Evolutionary conservation across 2,113 vertebrate genomes (phyloP), one percentile per base, ranked within the genome.

Genomic region (Stigmatopora nigra): DNA sequence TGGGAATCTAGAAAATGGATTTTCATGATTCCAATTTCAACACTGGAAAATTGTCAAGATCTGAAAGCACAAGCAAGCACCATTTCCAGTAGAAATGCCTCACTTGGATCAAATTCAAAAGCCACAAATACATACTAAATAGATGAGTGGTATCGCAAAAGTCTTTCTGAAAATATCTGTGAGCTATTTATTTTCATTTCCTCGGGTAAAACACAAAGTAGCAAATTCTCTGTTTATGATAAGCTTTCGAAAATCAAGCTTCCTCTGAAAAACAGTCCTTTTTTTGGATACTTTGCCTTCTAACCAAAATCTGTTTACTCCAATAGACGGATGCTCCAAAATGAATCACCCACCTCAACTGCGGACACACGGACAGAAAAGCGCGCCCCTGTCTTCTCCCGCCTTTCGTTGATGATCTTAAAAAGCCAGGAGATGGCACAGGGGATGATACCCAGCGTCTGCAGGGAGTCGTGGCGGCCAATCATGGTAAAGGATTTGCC

Each of bases 381-480:
- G 1, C 97, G 93, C 0, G 97, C 94, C 62, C 96, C 97, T 0
- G 95, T 98, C 89, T 98, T 98, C 71, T 98, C 96, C 72, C 97
- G 96, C 47, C 95, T 91, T 78, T 99, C 97, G 0, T 97, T 93
- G 73, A 99, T 98, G 76, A 99, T 88, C 65, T 97, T 98, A 89
- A 98, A 99, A 73, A 99, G 89, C 97, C 97, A 99, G n/a, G 97
- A 98, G 83, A 99, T 98, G 75, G 96, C 94, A 68, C 97, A 98
- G 15, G 97, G 97, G 80, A 98, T 96, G 82, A 99, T 94, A 35
- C 97, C 97, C 8, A 99, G 90, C 78, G 90, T 95, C 88, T 98
- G 95, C 84, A 94, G 95, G 60, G 96, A 96, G 72, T 97, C 95
- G 44, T 98, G 95, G 52, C 89, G 92, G 6, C 97, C 97, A 0